Conservation (phyloP, 2,113 vertebrate genomes). For the Eolophus roseicapilla region DNA sequence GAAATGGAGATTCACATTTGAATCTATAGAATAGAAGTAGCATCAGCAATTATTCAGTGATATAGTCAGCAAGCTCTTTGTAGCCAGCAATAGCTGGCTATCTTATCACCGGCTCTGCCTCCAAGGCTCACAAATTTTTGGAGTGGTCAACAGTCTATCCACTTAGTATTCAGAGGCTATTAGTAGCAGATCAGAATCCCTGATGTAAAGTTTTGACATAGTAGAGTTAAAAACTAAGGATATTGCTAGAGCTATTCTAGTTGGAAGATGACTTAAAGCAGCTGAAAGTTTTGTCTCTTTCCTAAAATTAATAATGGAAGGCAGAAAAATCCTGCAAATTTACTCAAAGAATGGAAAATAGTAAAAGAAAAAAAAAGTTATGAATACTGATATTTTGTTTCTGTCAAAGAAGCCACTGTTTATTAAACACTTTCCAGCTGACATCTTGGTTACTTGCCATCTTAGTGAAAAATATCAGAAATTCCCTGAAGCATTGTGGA, state of each 20-base stretch:
- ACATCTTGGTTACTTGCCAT: not conserved
- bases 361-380: not conserved
- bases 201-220: not conserved
- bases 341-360: not conserved
- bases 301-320: not conserved
- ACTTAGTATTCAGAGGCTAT: not conserved
- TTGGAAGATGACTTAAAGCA: not conserved
- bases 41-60: not conserved
- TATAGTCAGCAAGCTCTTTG: not conserved
- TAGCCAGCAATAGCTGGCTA: not conserved
- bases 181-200: not conserved
- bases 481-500: not conserved
- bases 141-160: not conserved
- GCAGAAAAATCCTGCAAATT: not conserved
- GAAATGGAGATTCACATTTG: not conserved
- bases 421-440: not conserved
- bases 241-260: not conserved
- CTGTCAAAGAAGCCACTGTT: not conserved
- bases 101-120: not conserved
- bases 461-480: conserved; percentile 30
- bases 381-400: not conserved
- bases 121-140: not conserved
- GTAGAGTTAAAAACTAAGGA: not conserved
- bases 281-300: not conserved
- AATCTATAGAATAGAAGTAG: not conserved